Percentiles rank a stretch among this genome's conserved stretches.
These are phyloP conservation scores for Tapirus terrestris DNA, from an alignment of 2,113 vertebrate species.

Conservation along the genomic window DNA sequence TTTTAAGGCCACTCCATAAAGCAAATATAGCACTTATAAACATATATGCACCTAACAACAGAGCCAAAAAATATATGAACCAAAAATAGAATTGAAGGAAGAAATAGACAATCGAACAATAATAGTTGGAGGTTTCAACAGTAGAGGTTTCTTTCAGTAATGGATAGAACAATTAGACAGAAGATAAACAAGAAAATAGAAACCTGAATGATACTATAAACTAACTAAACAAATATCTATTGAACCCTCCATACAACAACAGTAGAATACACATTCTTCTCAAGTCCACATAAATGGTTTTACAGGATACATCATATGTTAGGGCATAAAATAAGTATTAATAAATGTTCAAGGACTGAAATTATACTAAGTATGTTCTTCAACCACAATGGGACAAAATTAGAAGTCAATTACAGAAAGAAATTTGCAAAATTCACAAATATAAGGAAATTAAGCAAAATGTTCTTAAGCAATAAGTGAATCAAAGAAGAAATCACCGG, in stretches of 20 bases:
- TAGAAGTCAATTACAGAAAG: background rate
- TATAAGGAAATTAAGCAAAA: background rate
- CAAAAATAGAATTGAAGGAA: background rate
- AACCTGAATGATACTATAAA: background rate
- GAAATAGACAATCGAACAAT: background rate
- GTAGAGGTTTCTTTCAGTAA: background rate
- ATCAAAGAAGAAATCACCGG: background rate
- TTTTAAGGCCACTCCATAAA: background rate
- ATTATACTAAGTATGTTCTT: background rate
- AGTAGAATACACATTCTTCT: background rate
- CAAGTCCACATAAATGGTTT: background rate
- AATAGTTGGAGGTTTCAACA: background rate
- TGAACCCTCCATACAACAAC: background rate
- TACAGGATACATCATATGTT: background rate
- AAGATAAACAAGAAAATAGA: background rate
- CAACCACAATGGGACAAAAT: background rate
- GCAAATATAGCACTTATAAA: background rate
- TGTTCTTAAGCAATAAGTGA: background rate
- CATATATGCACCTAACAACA: background rate
- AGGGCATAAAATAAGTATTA: background rate
- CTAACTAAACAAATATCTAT: background rate
- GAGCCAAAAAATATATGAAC: background rate
- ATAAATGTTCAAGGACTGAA: background rate
- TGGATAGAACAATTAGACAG: background rate
- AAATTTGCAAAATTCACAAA: background rate